Percentiles rank a stretch among this genome's conserved stretches.
Conservation (phyloP, 1,140 invertebrate genomes). For the Bombyx mandarina region DNA sequence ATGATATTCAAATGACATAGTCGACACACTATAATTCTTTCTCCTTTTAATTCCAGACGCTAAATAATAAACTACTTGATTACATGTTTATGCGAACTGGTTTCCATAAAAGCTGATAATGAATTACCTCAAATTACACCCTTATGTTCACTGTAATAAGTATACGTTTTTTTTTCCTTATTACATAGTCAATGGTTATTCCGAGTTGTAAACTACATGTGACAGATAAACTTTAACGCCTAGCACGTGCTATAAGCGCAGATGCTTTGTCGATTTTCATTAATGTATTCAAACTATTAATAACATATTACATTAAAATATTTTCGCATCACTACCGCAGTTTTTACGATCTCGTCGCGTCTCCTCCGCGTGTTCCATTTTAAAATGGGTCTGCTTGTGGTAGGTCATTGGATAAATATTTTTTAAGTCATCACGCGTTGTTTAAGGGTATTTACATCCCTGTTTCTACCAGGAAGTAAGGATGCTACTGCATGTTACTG, state of each 20-base stretch:
- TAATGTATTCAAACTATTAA: neutral
- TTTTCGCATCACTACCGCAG: constrained; percentile 31
- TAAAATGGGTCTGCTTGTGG: constrained; percentile 55
- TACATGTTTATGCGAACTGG: constrained; percentile 1
- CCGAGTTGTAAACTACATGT: too few relatives aligned
- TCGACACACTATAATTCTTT: constrained; percentile 4
- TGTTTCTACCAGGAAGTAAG: too few relatives aligned
- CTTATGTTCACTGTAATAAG: constrained; percentile 2
- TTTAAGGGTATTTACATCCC: too few relatives aligned
- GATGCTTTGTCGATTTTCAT: neutral
- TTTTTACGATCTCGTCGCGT: constrained; percentile 46
- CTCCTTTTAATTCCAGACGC: constrained; percentile 3
- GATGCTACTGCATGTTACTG: too few relatives aligned
- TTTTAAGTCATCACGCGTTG: neutral
- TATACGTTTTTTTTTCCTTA: too few relatives aligned
- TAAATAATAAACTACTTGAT: constrained; percentile 2
- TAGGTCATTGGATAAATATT: constrained; percentile 51
- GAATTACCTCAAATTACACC: constrained; percentile 1
- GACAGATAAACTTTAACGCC: too few relatives aligned
- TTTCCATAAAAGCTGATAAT: constrained; percentile 5
- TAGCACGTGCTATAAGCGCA: too few relatives aligned
- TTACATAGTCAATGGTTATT: too few relatives aligned
- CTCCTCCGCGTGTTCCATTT: constrained; percentile 56
- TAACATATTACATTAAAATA: neutral
- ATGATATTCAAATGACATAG: constrained; percentile 2